Conservation (phyloP, 2,888 invertebrate genomes). For the Lycocerus yunnanus region DNA sequence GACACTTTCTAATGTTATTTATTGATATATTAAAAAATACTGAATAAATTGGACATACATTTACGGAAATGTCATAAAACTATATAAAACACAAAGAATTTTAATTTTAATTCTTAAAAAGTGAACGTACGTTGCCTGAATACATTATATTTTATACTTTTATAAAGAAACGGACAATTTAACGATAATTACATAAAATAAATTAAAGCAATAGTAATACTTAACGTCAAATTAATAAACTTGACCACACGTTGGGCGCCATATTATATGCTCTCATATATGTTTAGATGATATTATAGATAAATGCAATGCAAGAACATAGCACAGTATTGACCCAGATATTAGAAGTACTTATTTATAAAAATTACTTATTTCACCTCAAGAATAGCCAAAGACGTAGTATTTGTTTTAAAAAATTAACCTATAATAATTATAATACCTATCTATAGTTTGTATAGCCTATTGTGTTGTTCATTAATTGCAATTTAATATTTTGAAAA, state of each 20-base stretch:
- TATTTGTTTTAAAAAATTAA: too few relatives aligned
- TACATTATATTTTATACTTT: not conserved
- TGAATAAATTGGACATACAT: not conserved
- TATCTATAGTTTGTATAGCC: too few relatives aligned
- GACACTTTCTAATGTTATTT: slow-evolving; percentile 29
- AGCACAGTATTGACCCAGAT: not conserved
- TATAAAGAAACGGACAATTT: not conserved
- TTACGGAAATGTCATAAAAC: not conserved
- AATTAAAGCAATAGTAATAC: not conserved
- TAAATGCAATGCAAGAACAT: not conserved
- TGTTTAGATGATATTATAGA: not conserved
- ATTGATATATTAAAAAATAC: slow-evolving; percentile 4
- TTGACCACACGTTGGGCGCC: not conserved
- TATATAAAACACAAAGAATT: not conserved
- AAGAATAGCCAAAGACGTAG: not conserved
- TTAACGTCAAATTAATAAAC: not conserved
- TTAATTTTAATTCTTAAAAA: not conserved
- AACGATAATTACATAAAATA: not conserved
- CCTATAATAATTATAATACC: too few relatives aligned
- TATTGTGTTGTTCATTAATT: not conserved
- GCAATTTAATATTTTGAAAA: not conserved
- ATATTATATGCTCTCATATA: not conserved
- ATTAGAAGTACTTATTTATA: not conserved
- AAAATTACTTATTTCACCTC: not conserved
- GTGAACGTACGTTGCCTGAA: not conserved